These are phyloP conservation scores for Conomelus anceps DNA, from an alignment of 2,888 invertebrate species.

Conservation along the genomic window DNA sequence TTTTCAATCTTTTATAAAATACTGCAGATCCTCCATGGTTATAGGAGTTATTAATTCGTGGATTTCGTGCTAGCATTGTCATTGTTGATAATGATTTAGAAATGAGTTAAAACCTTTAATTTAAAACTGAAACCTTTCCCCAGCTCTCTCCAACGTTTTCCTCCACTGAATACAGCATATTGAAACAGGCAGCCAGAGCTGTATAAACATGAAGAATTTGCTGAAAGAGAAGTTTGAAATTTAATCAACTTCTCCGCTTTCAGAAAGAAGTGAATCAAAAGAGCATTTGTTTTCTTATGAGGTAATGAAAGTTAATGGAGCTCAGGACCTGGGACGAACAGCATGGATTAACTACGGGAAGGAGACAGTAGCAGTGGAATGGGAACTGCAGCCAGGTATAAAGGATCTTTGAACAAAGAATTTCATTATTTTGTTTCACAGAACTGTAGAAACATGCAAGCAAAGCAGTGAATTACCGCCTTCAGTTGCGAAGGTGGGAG, in stretches of 20 bases:
- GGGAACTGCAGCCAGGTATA: not conserved
- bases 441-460: not conserved
- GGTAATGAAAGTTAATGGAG: not conserved
- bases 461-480: not conserved
- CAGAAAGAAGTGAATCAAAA: not conserved
- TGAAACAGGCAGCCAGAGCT: not conserved
- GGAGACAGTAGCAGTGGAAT: no score
- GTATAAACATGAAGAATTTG: not conserved
- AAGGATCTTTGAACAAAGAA: not conserved
- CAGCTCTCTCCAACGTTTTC: not conserved
- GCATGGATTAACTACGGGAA: not conserved
- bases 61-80: no score
- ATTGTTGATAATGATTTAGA: not conserved
- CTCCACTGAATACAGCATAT: not conserved
- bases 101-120: not conserved
- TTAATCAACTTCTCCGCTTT: not conserved
- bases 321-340: no score
- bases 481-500: not conserved
- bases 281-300: not conserved
- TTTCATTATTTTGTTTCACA: not conserved
- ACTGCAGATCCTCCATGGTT: not conserved
- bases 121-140: not conserved
- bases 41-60: no score
- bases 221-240: not conserved
- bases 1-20: not conserved